Conservation (phyloP, 2,113 vertebrate genomes). For the Argyrosomus japonicus region DNA sequence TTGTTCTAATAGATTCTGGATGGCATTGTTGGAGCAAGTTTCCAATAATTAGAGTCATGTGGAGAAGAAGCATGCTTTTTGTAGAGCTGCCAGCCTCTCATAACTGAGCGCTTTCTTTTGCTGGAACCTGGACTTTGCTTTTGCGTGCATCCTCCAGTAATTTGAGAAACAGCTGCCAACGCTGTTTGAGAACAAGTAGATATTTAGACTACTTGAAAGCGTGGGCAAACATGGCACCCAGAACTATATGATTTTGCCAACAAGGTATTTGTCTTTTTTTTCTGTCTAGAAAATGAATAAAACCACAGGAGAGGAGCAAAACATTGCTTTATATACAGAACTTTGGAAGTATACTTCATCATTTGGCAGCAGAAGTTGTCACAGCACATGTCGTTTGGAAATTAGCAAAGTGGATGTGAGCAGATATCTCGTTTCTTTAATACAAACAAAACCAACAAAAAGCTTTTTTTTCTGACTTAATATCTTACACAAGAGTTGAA, state of each 20-base stretch:
- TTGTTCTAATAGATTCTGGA: constrained; percentile 81
- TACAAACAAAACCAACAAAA: constrained; percentile 10
- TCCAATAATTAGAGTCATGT: constrained; percentile 79
- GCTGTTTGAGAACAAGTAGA: constrained; percentile 73
- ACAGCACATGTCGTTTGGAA: background rate
- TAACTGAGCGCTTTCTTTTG: constrained; percentile 67
- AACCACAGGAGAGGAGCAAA: background rate
- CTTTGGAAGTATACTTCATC: constrained; percentile 12
- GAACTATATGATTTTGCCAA: constrained; percentile 58
- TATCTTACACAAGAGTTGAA: constrained; percentile 35
- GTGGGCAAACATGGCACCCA: constrained; percentile 63
- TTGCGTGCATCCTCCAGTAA: constrained; percentile 56
- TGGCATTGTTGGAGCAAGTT: constrained; percentile 77
- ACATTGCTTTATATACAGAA: background rate
- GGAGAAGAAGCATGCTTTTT: constrained; percentile 70
- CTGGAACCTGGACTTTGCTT: constrained; percentile 69
- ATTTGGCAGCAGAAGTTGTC: constrained; percentile 33
- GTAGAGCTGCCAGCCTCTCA: constrained; percentile 69
- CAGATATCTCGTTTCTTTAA: constrained; percentile 8
- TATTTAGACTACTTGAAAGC: constrained; percentile 70
- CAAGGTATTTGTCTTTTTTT: constrained; percentile 53
- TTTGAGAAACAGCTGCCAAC: constrained; percentile 78
- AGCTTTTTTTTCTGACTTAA: constrained; percentile 22
- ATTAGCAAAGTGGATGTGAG: background rate
- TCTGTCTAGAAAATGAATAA: constrained; percentile 50